phyloP scores from a whole-genome alignment of 2,888 invertebrate genomes.

The Sphaeridia pumilis region DNA sequence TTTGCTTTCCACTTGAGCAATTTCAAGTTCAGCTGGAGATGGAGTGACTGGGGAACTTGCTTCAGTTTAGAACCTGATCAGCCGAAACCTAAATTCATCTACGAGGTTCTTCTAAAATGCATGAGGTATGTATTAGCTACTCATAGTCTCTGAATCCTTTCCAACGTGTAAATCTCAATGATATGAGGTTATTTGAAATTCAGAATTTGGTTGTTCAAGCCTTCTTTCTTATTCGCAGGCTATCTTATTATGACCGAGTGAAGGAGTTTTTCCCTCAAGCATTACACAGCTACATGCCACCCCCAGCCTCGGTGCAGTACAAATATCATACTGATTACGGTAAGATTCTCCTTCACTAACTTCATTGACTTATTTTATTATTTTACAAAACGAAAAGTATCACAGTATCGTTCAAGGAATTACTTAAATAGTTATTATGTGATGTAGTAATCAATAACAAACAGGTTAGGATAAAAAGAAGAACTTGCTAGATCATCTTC shows the following conservation, averaged over 20 bases:
- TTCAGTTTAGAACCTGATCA: conserved; percentile 72
- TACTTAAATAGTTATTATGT: too few relatives aligned
- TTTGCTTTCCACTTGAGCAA: conserved; percentile 97
- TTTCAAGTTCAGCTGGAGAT: conserved; percentile 98
- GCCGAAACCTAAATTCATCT: conserved; percentile 87
- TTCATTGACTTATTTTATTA: background rate
- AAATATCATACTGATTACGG: conserved; percentile 83
- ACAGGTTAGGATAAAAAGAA: too few relatives aligned
- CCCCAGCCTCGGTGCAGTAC: conserved; percentile 71
- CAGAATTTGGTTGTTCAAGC: background rate
- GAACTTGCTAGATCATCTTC: too few relatives aligned
- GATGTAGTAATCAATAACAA: too few relatives aligned
- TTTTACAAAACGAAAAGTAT: background rate
- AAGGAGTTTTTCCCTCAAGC: conserved; percentile 82
- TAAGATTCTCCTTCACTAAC: conserved; percentile 42
- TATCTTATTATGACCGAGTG: conserved; percentile 89
- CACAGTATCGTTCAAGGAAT: too few relatives aligned
- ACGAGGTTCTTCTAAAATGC: conserved; percentile 79
- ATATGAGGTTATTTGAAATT: background rate
- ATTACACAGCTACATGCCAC: conserved; percentile 72
- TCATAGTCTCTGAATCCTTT: background rate
- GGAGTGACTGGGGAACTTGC: conserved; percentile 91
- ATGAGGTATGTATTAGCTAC: conserved; percentile 54
- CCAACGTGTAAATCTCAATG: background rate
- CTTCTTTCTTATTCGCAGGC: conserved; percentile 44